phyloP scores from a whole-genome alignment of 2,113 vertebrate genomes.

The Leiothrix lutea region DNA sequence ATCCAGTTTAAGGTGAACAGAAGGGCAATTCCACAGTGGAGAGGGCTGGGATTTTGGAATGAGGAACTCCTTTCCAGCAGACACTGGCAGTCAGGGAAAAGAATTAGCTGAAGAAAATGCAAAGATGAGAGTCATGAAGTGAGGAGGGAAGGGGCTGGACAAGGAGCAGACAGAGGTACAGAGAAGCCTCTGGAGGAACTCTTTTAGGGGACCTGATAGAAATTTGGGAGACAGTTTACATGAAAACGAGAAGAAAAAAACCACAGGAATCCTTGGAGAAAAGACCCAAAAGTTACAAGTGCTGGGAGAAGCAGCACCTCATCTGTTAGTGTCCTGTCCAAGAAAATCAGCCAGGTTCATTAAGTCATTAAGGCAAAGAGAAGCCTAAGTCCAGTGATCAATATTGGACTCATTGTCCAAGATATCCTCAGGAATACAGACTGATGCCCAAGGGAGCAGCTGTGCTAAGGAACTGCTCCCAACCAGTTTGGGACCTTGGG shows the following conservation, averaged over 20 bases:
- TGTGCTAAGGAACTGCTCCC: not conserved
- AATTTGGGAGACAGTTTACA: not conserved
- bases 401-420: not conserved
- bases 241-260: not conserved
- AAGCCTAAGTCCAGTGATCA: not conserved
- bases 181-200: not conserved
- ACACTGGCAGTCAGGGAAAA: not conserved
- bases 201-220: not conserved
- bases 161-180: not conserved
- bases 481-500: not conserved
- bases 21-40: not conserved
- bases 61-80: not conserved
- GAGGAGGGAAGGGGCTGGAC: not conserved
- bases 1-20: not conserved
- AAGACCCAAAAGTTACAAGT: not conserved
- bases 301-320: not conserved
- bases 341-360: not conserved
- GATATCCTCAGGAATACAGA: not conserved
- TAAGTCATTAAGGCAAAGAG: not conserved
- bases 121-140: not conserved
- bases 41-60: not conserved
- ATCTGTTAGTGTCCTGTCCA: not conserved
- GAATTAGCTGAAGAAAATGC: not conserved
- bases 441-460: not conserved
- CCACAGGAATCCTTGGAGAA: not conserved